phyloP scores from a whole-genome alignment of 2,113 vertebrate genomes.

The Odontesthes bonariensis region DNA sequence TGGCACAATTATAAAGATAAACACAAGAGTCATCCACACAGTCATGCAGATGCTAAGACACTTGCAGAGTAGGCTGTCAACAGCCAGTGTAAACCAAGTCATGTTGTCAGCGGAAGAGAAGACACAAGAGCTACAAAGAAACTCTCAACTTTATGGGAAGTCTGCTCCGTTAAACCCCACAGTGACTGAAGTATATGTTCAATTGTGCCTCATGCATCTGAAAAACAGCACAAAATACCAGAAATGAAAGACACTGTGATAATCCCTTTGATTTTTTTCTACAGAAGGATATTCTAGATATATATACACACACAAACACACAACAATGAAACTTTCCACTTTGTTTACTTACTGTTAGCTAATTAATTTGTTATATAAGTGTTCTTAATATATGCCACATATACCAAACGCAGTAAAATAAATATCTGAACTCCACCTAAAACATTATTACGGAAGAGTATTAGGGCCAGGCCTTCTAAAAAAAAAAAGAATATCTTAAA shows the following conservation, averaged over 20 bases:
- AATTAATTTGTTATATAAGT: no score
- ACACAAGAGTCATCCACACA: slow-evolving; percentile 89
- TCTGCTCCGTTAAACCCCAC: slow-evolving; percentile 4
- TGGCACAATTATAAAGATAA: slow-evolving; percentile 92
- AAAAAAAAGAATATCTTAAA: no score
- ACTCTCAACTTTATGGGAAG: background rate
- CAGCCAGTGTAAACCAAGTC: slow-evolving; percentile 75
- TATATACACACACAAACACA: no score
- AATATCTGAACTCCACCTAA: no score
- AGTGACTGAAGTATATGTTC: background rate
- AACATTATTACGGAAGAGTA: no score
- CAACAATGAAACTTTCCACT: no score
- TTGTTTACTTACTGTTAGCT: no score
- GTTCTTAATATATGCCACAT: no score
- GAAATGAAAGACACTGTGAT: background rate
- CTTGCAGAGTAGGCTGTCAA: slow-evolving; percentile 88
- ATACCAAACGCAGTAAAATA: no score
- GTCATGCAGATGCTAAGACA: slow-evolving; percentile 89
- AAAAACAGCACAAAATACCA: slow-evolving; percentile 8
- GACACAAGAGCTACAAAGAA: background rate
- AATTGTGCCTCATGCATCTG: slow-evolving; percentile 2
- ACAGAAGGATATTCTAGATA: no score
- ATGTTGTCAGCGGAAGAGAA: slow-evolving; percentile 42
- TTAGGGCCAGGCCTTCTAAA: no score
- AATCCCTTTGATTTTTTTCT: background rate